These are phyloP conservation scores for Corydoras sp. DNA, from an alignment of 2,113 vertebrate genomes.

Conservation along the genomic window DNA sequence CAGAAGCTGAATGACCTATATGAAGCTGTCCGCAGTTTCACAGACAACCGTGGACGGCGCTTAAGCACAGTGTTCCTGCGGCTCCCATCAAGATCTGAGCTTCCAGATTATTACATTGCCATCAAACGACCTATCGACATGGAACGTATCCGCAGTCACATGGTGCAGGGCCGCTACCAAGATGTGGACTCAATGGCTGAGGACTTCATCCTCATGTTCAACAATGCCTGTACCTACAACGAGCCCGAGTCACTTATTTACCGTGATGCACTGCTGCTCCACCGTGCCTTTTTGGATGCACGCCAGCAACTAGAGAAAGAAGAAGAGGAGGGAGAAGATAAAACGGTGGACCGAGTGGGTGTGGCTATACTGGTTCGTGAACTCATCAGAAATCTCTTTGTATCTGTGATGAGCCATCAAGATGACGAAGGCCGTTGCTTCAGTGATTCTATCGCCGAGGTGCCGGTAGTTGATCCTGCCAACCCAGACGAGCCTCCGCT, in stretches of 20 bases:
- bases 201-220: conserved; percentile 97
- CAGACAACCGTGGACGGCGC: conserved; percentile 87
- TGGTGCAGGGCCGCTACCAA: conserved; percentile 93
- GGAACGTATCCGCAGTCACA: conserved; percentile 93
- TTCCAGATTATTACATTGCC: conserved; percentile 96
- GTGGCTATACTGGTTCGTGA: conserved; percentile 86
- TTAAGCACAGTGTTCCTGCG: conserved; percentile 93
- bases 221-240: conserved; percentile 96
- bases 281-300: conserved; percentile 89
- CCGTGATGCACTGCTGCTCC: conserved; percentile 89
- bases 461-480: conserved; percentile 83
- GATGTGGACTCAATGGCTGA: conserved; percentile 92
- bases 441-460: conserved; percentile 95
- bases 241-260: conserved; percentile 97
- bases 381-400: conserved; percentile 93
- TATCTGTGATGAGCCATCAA: conserved; percentile 94
- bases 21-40: conserved; percentile 93
- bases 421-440: conserved; percentile 96
- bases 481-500: conserved; percentile 80
- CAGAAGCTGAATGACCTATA: conserved; percentile 93
- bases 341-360: conserved; percentile 64
- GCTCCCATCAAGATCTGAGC: conserved; percentile 86
- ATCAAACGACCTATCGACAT: conserved; percentile 96
- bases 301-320: conserved; percentile 87
- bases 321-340: conserved; percentile 82